Conservation (phyloP, 2,113 vertebrate genomes). For the Macquaria ambigua region DNA sequence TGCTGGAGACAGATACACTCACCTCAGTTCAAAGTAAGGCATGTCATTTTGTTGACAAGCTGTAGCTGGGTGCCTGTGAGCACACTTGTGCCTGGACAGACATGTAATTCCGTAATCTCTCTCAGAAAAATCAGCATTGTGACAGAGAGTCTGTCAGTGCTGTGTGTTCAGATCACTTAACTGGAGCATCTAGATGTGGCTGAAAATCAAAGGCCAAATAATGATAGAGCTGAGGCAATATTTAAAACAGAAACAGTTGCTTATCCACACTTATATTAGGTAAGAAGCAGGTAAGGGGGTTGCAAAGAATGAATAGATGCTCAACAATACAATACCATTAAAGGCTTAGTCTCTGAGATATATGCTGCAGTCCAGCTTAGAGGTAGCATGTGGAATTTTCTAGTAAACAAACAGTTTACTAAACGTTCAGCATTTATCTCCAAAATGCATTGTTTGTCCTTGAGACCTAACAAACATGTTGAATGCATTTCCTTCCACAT, state of each 20-base stretch:
- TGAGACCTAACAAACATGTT: neutral
- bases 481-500: neutral
- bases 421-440: neutral
- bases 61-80: constrained; percentile 49
- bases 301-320: neutral
- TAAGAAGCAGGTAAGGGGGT: neutral
- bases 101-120: constrained; percentile 38
- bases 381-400: neutral
- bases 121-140: constrained; percentile 32
- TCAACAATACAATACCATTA: neutral
- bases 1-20: constrained; percentile 62
- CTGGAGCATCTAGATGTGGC: constrained; percentile 11
- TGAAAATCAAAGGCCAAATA: constrained; percentile 40
- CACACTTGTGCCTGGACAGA: constrained; percentile 39
- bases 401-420: neutral
- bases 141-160: constrained; percentile 43
- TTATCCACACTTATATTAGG: neutral
- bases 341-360: neutral
- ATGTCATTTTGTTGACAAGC: constrained; percentile 76
- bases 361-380: neutral
- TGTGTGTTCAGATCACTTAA: constrained; percentile 33
- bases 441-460: neutral
- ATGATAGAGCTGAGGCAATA: constrained; percentile 6
- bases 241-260: constrained; percentile 10
- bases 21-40: constrained; percentile 64